Evolutionary conservation across 2,113 vertebrate genomes (phyloP), one percentile per base, ranked within the genome.

Genomic region (Raja brachyura): DNA sequence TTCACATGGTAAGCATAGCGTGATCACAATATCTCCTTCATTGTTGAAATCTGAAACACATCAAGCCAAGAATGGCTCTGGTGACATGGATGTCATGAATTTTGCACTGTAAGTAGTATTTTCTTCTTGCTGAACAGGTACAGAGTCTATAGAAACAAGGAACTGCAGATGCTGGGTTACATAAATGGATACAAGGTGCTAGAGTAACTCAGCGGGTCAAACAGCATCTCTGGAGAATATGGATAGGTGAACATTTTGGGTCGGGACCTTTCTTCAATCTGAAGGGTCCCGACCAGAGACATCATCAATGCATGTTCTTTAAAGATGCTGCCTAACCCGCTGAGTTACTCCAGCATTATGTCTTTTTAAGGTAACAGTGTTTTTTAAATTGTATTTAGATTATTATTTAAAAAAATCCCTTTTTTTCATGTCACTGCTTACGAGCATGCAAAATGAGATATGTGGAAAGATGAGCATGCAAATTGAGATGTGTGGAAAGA

Each of bases 61-160:
- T 92, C 20, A 73, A 92, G 66, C 20, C 16, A 73, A n/a, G 56
- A 86, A 63, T 86, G 83, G 28, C 16, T 86, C 83, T 63, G 31
- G 31, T 68, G n/a, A 92, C 70, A 86, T 86, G 31, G 70, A 92
- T 10, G 13, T 92, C 33, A 63, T 70, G n/a, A 70, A 73, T 73
- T 90, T 48, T 92, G 61, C 70, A 20, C 20, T 48, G 88, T 68
- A 66, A 66, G 86, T 22, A 48, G 22, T 48, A 48, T 92, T 31
- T 73, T 92, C 70, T 66, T 92, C 63, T 68, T 33, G 70, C 88
- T 90, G 31, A 90, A 22, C 20, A 68, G 68, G 59, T 90, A 16
- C 88, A 48, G 39, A 48, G 39, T 48, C 39, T 48, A 48, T 48
- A 48, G 39, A 48, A 48, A 48, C 39, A 48, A 48, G 39, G 39